phyloP scores from a whole-genome alignment of 2,113 vertebrate species.

The Athene cunicularia region DNA sequence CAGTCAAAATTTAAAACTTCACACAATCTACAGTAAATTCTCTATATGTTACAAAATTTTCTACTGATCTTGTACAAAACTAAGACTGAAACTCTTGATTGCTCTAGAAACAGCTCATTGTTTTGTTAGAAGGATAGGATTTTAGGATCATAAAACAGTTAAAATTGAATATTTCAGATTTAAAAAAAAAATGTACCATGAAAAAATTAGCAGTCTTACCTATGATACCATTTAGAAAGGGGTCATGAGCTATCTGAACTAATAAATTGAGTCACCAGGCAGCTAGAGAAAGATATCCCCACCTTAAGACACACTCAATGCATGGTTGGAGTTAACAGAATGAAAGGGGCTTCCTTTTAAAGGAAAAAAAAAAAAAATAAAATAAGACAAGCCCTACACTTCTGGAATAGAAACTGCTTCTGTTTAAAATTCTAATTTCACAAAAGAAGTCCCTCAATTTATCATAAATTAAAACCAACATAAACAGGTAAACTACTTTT shows the following conservation, averaged over 20 bases:
- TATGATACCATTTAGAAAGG: background rate
- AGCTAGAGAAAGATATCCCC: background rate
- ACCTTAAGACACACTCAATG: background rate
- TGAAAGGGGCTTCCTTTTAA: background rate
- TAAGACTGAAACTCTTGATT: background rate
- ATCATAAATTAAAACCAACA: background rate
- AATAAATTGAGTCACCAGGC: background rate
- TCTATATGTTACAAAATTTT: background rate
- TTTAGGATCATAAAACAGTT: background rate
- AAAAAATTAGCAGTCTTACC: background rate
- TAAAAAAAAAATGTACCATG: background rate
- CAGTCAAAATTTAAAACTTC: background rate
- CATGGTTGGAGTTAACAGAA: background rate
- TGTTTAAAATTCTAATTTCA: background rate
- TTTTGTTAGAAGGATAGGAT: background rate
- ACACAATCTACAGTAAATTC: background rate
- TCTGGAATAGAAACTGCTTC: background rate
- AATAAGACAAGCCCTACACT: background rate
- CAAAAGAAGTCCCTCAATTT: background rate
- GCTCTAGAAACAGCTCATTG: background rate
- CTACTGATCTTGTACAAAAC: background rate
- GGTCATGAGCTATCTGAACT: background rate
- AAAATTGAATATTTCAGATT: background rate
- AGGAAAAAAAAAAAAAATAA: background rate
- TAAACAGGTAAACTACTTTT: background rate